Conservation (phyloP, 2,113 vertebrate species). For the Ctenomys sociabilis region DNA sequence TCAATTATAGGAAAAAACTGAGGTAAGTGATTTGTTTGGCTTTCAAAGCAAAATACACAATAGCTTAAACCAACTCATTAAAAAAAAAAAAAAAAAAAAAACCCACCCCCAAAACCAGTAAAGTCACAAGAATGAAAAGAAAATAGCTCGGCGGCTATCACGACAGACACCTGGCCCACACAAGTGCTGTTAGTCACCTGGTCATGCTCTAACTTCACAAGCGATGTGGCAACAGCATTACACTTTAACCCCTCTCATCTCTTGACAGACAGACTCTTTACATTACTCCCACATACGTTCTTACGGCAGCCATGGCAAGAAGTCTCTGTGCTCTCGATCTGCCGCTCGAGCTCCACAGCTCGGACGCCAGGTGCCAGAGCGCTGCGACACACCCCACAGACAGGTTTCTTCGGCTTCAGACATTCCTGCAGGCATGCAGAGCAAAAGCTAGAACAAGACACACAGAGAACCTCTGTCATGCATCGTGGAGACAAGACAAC, state of each 20-base stretch:
- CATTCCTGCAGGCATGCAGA: conserved; percentile 95
- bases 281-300: conserved; percentile 87
- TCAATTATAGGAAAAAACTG: conserved; percentile 51
- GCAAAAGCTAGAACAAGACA: conserved; percentile 91
- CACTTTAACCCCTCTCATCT: not conserved
- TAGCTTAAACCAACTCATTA: conserved; percentile 94
- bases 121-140: not conserved
- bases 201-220: conserved; percentile 11
- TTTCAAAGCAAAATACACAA: conserved; percentile 95
- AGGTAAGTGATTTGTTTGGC: conserved; percentile 93
- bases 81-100: not conserved
- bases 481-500: conserved; percentile 72
- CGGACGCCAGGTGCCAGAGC: conserved; percentile 87
- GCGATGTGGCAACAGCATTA: not conserved
- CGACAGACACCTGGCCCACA: conserved; percentile 54
- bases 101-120: not conserved
- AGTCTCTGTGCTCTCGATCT: conserved; percentile 91
- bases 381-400: conserved; percentile 96
- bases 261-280: not conserved
- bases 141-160: conserved; percentile 47
- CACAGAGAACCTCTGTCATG: conserved; percentile 61
- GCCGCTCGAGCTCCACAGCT: conserved; percentile 90
- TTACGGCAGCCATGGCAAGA: conserved; percentile 94
- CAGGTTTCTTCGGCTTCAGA: conserved; percentile 94
- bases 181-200: not conserved